Percentiles rank a stretch among this genome's conserved stretches.
Conservation (phyloP, 2,113 vertebrate genomes). For the Pristiophorus japonicus region DNA sequence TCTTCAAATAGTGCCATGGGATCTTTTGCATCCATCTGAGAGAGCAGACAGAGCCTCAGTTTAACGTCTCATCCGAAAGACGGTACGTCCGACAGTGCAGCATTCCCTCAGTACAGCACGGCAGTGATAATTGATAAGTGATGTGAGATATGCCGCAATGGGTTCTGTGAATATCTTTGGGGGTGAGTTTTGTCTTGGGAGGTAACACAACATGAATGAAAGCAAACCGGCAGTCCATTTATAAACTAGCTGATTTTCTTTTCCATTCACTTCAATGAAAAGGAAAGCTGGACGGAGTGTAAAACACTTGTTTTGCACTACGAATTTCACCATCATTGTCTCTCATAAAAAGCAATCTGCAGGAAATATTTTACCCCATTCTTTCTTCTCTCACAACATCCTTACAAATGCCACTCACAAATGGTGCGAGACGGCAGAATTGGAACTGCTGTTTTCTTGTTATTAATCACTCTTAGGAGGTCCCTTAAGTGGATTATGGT, state of each 20-base stretch:
- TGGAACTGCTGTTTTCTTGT: background rate
- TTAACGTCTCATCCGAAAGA: background rate
- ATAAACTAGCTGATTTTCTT: background rate
- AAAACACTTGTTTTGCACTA: background rate
- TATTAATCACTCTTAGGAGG: background rate
- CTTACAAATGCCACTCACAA: background rate
- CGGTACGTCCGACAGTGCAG: background rate
- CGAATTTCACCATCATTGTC: background rate
- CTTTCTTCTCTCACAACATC: background rate
- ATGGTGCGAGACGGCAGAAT: background rate
- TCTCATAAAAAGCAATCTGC: background rate
- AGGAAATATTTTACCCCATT: background rate
- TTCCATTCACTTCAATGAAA: background rate
- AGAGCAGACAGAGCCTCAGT: background rate
- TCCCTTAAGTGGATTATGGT: background rate
- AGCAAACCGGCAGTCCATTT: background rate
- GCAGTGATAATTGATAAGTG: background rate
- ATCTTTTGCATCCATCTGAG: background rate
- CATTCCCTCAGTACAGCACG: background rate
- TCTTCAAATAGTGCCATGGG: background rate
- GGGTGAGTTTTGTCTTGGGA: background rate
- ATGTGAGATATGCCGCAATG: background rate
- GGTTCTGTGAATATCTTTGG: background rate
- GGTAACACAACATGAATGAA: background rate
- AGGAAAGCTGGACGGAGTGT: background rate